Evolutionary conservation across 2,797 vertebrate species (phyloP).

Genomic region (Pangasius larnaudii): DNA sequence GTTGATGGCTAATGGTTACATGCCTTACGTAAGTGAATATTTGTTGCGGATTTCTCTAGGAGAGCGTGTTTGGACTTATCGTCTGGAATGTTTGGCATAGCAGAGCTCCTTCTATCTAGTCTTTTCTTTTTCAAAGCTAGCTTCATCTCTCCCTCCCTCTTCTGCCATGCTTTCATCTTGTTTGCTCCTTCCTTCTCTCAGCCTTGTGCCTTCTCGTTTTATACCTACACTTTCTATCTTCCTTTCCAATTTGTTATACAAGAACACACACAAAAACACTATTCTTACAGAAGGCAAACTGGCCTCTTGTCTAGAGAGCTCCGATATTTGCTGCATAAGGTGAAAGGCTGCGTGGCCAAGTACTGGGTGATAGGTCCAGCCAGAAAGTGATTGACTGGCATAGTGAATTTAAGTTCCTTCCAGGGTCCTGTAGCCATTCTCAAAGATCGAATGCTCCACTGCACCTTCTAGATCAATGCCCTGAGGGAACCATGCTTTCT

Average conservation of each 20-base stretch:
- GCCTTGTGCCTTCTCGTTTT: conserved; percentile 7
- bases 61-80: conserved; percentile 56
- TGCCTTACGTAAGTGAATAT: conserved; percentile 50
- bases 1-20: conserved; percentile 55
- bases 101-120: conserved; percentile 48
- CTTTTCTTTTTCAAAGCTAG: conserved; percentile 40
- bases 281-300: conserved; percentile 30
- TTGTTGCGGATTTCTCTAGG: conserved; percentile 47
- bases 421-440: conserved; percentile 17
- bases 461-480: conserved; percentile 12
- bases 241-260: conserved; percentile 21
- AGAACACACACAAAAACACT: conserved; percentile 15
- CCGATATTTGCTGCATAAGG: conserved; percentile 26
- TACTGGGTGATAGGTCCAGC: conserved; percentile 27
- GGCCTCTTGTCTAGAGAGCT: conserved; percentile 35
- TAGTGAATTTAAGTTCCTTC: conserved; percentile 48
- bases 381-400: conserved; percentile 25
- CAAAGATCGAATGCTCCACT: conserved; percentile 30
- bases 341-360: conserved; percentile 35
- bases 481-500: conserved; percentile 19
- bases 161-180: not conserved
- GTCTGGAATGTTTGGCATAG: conserved; percentile 55
- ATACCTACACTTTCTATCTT: conserved; percentile 9
- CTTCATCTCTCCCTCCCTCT: conserved; percentile 23
- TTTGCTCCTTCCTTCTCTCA: conserved; percentile 22